Base-by-base conservation (phyloP, 2,113 vertebrate genomes). In the Garra rufa region DNA sequence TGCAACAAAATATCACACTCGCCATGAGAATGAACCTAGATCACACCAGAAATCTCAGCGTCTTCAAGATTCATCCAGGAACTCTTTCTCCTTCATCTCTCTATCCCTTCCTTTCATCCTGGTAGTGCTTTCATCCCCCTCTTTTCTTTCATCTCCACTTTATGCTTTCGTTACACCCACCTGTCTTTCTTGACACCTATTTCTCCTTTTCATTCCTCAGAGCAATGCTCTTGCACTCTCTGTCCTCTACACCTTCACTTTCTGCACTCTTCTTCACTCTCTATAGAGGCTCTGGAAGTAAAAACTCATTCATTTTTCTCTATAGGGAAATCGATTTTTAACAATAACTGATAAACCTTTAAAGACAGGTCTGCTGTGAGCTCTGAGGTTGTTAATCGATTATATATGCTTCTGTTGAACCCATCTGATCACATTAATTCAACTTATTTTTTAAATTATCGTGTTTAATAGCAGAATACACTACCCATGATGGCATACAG, bases 101-200 rank as follows among this genome's bases (percentile, higher is more conserved):
- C 69, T 26, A 67, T 85, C 80, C 46, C 14, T 73, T 55, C 9
- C 78, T 86, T 73, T 75, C 70, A 46, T 61, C n/a, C 9, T 46
- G 30, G 24, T 48, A 34, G 14, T 8, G 13, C 79, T 28, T 71
- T 84, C 70, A 34, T 65, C 70, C 48, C 59, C 74, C 81, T 81
- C 81, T 63, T 71, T 82, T 76, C 74, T 81, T 55, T 76, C 52
- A 78, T 70, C 46, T 70, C 55, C 10, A 26, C 67, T 80, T 57
- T 75, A 41, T 43, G 50, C 65, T 79, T 57, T 46, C 38, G 14
- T 15, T 70, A 65, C 63, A 28, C 83, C 79, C 75, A 52, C 73
- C 63, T 83, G 76, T 75, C 69, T 67, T 57, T 52, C 76, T 80
- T 81, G 79, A 75, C 59, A 41, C 65, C 24, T 63, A 26, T 21